These are phyloP conservation scores for Ciconia nigra DNA, from an alignment of 2,797 vertebrate genomes.

Conservation along the genomic window DNA sequence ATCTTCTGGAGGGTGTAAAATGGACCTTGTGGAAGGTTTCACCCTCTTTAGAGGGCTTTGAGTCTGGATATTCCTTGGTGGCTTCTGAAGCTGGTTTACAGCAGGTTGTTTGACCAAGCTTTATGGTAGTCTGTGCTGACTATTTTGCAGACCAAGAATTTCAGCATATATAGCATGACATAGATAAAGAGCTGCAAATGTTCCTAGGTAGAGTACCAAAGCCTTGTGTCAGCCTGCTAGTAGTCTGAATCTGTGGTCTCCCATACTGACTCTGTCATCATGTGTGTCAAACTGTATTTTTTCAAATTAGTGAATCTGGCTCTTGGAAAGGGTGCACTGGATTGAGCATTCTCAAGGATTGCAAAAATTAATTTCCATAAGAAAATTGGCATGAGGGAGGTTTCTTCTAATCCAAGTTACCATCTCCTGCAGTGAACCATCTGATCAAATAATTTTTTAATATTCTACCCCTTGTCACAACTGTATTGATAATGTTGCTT, in stretches of 20 bases:
- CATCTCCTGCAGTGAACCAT: neutral
- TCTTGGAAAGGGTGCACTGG: neutral
- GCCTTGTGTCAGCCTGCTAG: neutral
- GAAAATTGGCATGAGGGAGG: neutral
- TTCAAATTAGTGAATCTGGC: neutral
- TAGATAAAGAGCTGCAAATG: neutral
- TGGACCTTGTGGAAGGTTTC: neutral
- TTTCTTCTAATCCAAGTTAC: neutral
- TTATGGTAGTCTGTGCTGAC: neutral
- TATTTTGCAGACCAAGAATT: neutral
- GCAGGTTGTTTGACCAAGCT: neutral
- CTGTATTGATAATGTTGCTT: neutral
- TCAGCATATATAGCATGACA: rapidly evolving
- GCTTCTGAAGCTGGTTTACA: neutral
- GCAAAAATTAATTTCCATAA: neutral
- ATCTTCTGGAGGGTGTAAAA: neutral
- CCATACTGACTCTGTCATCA: neutral
- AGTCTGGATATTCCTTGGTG: neutral
- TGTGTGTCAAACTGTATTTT: neutral
- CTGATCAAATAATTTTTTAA: neutral
- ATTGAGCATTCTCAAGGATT: neutral
- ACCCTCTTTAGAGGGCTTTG: neutral
- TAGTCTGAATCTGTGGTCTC: neutral
- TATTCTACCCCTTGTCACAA: neutral
- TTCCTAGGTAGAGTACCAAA: neutral